Base-by-base conservation (phyloP, 1,140 invertebrate species). In the Lepidurus apus region DNA sequence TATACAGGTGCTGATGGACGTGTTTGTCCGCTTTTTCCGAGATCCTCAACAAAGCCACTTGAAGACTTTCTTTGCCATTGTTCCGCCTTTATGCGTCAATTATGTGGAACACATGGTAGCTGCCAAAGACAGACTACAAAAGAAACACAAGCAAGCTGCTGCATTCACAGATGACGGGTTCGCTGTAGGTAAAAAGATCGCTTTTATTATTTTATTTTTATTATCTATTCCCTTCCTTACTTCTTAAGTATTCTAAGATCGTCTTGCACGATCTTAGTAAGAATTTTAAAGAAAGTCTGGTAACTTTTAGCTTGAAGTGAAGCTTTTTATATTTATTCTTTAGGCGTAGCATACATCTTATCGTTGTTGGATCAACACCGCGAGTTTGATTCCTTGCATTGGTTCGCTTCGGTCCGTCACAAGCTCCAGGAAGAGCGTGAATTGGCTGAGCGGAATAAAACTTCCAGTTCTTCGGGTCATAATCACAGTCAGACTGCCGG, bases 141-240 rank as follows among this genome's bases (percentile, higher is more conserved):
- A 89, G 80, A 96, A 95, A 82, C 95, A 95, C 82, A 92, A 93
- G 84, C 85, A 89, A 17, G 93, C 92, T 42, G 93, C 94, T 78
- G 90, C 94, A 5, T 99, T 99, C 85, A 97, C 95, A 7, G 97
- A 99, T 86, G 98, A 99, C 87, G 98, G 98, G 45, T 99, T 99
- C 88, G 93, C 96, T 42, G 95, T 99, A 89, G 97, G 97, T 90
- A 84, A 85, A 82, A 73, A 76, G n/a, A 65, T 21, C 1, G 21
- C 53, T 21, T 65, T 65, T 65, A 1, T 8, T 21, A 21, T 65
- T 9, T 13, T 6, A 17, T 21, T 4, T 13, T 21, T 65, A 21
- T 13, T 65, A 17, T 21, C 21, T 13, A 13, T n/a, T 13, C 53
- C 7, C n/a, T n/a, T 81, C 80, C 81, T 83, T 83, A 9, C 80